Percentiles rank a stretch among this genome's conserved stretches.
Evolutionary conservation across 1,140 invertebrate genomes (phyloP).

Genomic region (Agraylea sexmaculata): DNA sequence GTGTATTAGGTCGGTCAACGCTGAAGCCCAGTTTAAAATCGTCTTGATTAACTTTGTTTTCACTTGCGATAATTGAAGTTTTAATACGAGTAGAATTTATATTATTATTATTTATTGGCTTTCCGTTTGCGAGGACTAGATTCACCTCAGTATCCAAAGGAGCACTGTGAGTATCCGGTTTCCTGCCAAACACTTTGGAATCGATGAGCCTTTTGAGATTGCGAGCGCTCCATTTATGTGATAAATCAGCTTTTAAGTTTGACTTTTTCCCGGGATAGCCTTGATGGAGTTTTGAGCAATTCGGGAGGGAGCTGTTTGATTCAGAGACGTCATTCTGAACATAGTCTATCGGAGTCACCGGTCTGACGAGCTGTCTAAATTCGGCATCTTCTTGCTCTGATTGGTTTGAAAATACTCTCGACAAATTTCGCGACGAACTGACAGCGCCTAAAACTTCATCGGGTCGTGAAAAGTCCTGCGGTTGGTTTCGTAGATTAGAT

Average conservation of each 20-base stretch:
- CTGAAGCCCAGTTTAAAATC: slow-evolving; percentile 22
- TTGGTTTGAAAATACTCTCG: slow-evolving; percentile 3
- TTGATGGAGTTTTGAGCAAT: slow-evolving; percentile 43
- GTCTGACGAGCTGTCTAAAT: slow-evolving; percentile 27
- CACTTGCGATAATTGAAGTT: slow-evolving; percentile 16
- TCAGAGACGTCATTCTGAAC: slow-evolving; percentile 61
- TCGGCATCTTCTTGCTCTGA: slow-evolving; percentile 23
- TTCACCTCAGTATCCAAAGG: slow-evolving; percentile 44
- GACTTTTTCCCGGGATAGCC: slow-evolving; percentile 31
- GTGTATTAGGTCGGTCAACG: slow-evolving; percentile 29
- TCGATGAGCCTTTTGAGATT: slow-evolving; percentile 15
- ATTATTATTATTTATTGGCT: slow-evolving; percentile 19
- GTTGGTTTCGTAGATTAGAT: slow-evolving; percentile 8
- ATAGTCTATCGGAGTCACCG: slow-evolving; percentile 55
- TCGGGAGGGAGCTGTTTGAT: slow-evolving; percentile 17
- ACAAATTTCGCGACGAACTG: slow-evolving; percentile 3
- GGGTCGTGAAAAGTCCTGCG: slow-evolving; percentile 18
- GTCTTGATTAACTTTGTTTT: slow-evolving; percentile 22
- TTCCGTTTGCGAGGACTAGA: slow-evolving; percentile 28
- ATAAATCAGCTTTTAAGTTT: slow-evolving; percentile 30
- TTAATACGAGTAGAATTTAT: slow-evolving; percentile 19
- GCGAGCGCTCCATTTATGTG: slow-evolving; percentile 11
- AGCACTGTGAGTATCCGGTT: slow-evolving; percentile 23
- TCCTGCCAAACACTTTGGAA: slow-evolving; percentile 15
- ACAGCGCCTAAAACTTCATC: neutral